Evolutionary conservation across 2,797 vertebrate species (phyloP).

Genomic region (Forpus xanthops): DNA sequence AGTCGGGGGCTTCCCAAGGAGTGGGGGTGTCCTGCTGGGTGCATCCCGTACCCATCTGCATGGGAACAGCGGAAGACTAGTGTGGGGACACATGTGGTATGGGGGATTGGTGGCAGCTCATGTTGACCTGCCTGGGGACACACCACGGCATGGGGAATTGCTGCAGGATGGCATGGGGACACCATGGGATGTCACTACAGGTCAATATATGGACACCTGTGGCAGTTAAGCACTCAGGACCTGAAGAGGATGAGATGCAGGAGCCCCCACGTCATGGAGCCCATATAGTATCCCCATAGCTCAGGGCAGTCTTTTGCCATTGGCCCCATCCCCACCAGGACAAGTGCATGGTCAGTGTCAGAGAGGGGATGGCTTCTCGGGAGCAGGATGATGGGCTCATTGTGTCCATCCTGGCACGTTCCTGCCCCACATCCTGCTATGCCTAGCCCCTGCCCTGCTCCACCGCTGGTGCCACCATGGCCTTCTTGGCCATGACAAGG

Average conservation of each 20-base stretch:
- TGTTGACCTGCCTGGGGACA: background rate
- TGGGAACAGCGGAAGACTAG: background rate
- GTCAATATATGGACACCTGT: background rate
- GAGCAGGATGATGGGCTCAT: background rate
- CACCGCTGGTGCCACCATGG: no score
- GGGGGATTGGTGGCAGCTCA: background rate
- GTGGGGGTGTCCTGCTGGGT: fast-evolving
- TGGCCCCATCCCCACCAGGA: background rate
- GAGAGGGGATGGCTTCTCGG: background rate
- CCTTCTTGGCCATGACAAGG: fast-evolving
- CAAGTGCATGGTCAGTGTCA: fast-evolving
- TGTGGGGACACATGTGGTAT: fast-evolving
- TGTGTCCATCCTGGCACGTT: background rate
- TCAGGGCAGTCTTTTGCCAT: background rate
- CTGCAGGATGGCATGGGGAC: background rate
- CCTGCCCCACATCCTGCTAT: background rate
- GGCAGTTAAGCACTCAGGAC: background rate
- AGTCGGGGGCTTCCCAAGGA: background rate
- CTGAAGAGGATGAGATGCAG: background rate
- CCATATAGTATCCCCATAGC: background rate
- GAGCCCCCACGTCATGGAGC: fast-evolving
- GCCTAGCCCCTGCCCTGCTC: background rate
- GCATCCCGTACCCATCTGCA: background rate
- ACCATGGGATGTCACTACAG: background rate
- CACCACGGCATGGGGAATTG: background rate